Evolutionary conservation across 2,888 invertebrate species (phyloP), one percentile per base, ranked within the genome.

Genomic region (Drosophila quinaria): DNA sequence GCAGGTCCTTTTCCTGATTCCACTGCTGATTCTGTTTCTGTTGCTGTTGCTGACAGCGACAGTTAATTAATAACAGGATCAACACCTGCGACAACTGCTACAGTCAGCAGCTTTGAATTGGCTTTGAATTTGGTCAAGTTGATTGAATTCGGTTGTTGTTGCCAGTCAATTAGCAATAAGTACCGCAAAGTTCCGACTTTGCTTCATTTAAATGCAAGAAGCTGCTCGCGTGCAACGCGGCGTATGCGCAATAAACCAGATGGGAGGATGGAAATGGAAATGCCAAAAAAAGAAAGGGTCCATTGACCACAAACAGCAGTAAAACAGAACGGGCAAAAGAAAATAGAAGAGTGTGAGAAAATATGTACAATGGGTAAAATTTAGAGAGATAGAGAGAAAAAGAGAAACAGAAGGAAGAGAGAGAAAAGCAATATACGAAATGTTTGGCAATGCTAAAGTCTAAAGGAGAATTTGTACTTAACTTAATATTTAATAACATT

Each of bases 21-120:
- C 39, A 35, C 35, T 42, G 11, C 19, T 19, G 19, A 42, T 6
- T 19, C 42, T 13, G 3, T n/a, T 47, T 41, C 55, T 47, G 15
- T 31, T 52, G 15, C 44, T 58, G 10, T 31, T 51, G 17, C 61
- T 33, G 88, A 69, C 79, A 88, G 88, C 80, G 80, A 83, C 80
- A 89, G 81, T 73, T 74, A 83, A 83, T 83, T 87, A 83, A 84
- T 74, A 70, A 77, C 70, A 62, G 74, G 56, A 74, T 78, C 78
- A 70, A 76, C 84, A 88, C 87, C 89, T 83, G 84, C 89, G 55
- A 39, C 37, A 35, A 52, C 37, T 37, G 50, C 46, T 56, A 51
- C 65, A 87, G 72, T 87, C 87, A 84, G 87, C 87, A 80, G 84
- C 59, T 86, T 85, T 71, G 52, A 81, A 85, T 85, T 85, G 75